Evolutionary conservation across 2,797 vertebrate species (phyloP).

Genomic region (Otolemur crassicaudatus): DNA sequence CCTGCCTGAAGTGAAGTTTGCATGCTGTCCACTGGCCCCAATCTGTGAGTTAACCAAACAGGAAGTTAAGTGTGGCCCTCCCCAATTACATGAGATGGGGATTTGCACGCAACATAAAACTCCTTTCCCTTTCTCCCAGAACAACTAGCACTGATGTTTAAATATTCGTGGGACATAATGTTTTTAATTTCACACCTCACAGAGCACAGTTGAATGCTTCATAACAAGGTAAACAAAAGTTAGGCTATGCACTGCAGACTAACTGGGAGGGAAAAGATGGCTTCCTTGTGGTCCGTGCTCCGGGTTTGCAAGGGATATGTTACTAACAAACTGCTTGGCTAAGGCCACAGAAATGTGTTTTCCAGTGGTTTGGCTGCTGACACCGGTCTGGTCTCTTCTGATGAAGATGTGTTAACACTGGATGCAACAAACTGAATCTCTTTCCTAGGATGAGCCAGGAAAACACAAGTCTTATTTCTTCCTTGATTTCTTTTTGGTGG

Average conservation of each 20-base stretch:
- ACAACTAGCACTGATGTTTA: conserved; percentile 58
- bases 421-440: conserved; percentile 76
- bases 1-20: conserved; percentile 67
- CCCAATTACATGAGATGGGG: conserved; percentile 70
- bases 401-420: conserved; percentile 73
- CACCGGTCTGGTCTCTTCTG: conserved; percentile 80
- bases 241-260: conserved; percentile 84
- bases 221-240: conserved; percentile 84
- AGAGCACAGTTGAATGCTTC: conserved; percentile 85
- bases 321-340: conserved; percentile 85
- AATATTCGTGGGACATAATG: conserved; percentile 36
- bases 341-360: conserved; percentile 91
- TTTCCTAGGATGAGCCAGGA: conserved; percentile 60
- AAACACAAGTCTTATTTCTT: conserved; percentile 88
- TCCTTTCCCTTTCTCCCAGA: conserved; percentile 76
- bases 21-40: conserved; percentile 67
- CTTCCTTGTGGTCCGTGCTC: conserved; percentile 53
- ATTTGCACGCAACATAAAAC: conserved; percentile 80
- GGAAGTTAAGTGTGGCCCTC: conserved; percentile 75
- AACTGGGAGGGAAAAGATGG: conserved; percentile 60
- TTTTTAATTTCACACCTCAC: conserved; percentile 87
- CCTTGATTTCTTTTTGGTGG: conserved; percentile 94
- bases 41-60: conserved; percentile 74
- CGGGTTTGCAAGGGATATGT: conserved; percentile 73
- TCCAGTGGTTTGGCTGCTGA: conserved; percentile 83